Conservation (phyloP, 2,113 vertebrate species). For the Danionella cerebrum region DNA sequence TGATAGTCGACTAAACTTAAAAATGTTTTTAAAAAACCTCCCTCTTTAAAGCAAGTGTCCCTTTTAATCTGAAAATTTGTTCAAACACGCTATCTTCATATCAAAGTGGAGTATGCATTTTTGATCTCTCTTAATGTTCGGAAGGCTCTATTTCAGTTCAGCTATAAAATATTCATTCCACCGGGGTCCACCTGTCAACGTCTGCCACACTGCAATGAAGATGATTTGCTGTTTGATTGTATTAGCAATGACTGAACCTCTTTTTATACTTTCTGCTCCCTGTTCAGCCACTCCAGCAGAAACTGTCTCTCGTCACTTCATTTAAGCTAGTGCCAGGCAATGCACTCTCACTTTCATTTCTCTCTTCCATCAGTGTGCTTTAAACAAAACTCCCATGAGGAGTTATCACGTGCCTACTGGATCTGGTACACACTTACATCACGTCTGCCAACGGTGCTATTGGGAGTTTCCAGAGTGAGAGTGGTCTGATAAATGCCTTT, state of each 20-base stretch:
- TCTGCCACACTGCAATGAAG: not conserved
- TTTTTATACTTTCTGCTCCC: conserved; percentile 28
- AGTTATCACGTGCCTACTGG: not conserved
- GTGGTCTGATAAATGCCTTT: not conserved
- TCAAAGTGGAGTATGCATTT: not conserved
- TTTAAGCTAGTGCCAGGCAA: not conserved
- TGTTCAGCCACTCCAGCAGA: not conserved
- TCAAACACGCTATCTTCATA: not conserved
- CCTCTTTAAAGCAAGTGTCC: too few relatives aligned
- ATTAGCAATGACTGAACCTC: conserved; percentile 18
- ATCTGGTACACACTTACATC: not conserved
- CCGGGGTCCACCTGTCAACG: not conserved
- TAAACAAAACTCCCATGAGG: conserved; percentile 11
- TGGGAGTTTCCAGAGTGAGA: not conserved
- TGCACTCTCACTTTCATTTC: not conserved
- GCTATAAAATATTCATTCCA: not conserved
- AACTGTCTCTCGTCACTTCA: not conserved
- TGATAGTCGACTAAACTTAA: too few relatives aligned
- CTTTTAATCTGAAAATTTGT: too few relatives aligned
- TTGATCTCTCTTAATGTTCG: not conserved
- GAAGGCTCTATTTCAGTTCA: not conserved
- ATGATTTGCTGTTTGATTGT: not conserved
- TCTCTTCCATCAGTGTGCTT: not conserved
- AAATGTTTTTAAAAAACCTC: too few relatives aligned
- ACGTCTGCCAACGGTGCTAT: not conserved